Percentiles rank a stretch among this genome's conserved stretches.
phyloP scores from a whole-genome alignment of 2,888 invertebrate genomes.

The Terebella lapidaria region DNA sequence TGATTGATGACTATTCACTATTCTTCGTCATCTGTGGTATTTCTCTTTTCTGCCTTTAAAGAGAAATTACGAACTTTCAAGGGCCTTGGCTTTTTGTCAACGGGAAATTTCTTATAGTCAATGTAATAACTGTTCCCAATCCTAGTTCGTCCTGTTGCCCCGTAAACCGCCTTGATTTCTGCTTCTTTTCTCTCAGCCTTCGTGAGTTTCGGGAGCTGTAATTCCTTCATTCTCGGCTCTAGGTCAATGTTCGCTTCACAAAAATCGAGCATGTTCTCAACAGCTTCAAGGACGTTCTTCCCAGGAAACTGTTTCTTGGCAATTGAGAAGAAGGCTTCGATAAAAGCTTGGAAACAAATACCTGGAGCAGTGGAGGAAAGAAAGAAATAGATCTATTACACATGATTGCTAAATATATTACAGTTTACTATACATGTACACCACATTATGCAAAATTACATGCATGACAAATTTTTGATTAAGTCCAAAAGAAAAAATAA shows the following conservation, averaged over 20 bases:
- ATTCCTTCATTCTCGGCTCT: background rate
- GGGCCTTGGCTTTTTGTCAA: background rate
- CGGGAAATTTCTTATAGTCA: background rate
- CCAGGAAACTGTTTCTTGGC: slow-evolving; percentile 33
- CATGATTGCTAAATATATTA: background rate
- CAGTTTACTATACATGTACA: background rate
- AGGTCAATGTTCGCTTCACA: slow-evolving; percentile 10
- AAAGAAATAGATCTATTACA: background rate
- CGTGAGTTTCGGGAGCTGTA: background rate
- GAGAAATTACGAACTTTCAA: background rate
- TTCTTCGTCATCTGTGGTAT: background rate
- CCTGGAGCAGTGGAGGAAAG: slow-evolving; percentile 27
- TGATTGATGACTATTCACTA: background rate
- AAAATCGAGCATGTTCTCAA: slow-evolving; percentile 6
- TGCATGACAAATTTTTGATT: too few species aligned
- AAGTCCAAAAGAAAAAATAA: too few species aligned
- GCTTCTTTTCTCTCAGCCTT: background rate
- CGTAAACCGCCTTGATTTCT: background rate
- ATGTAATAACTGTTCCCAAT: background rate
- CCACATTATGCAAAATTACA: background rate
- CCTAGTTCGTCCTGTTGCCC: background rate
- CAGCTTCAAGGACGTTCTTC: slow-evolving; percentile 5
- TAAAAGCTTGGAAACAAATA: slow-evolving; percentile 44
- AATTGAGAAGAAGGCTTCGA: slow-evolving; percentile 45
- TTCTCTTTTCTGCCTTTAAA: background rate